Base-by-base conservation (phyloP, 2,888 invertebrate species). In the Brachycybe producta region DNA sequence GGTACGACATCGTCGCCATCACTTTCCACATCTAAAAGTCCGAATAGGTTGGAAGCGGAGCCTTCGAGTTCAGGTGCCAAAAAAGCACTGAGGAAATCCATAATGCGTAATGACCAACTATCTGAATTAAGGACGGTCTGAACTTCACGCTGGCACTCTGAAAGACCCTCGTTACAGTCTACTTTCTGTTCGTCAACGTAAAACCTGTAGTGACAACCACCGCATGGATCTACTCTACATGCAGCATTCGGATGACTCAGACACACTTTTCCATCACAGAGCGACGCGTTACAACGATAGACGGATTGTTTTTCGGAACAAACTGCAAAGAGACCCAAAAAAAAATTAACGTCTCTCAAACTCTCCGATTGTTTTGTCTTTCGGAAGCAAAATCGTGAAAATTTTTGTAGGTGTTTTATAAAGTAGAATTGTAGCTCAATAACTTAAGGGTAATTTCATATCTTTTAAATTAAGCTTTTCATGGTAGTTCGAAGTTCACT, bases 141-240 rank as follows among this genome's bases (percentile, higher is more conserved):
- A 27, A 62, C 55, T 51, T 64, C 61, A 44, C 51, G 54, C 52
- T 63, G 63, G 49, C 65, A 65, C 44, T 59, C 40, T 3, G 56
- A 40, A 4, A 57, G 41, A n/a, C 52, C 59, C 52, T 56, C 49
- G 54, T 58, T 55, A 49, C 66, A 66, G 55, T 63, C 55, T 3
- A 66, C 61, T 38, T 54, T 17, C 57, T n/a, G 28, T 11, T 41
- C 35, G 23, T 32, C 58, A 46, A 61, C 59, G 28, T 58, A 63
- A 56, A 64, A 66, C 32, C 59, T 58, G 27, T 57, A 56, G 11
- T 56, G 55, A 52, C 66, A 66, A 2, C 65, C 63, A 13, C 63
- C 64, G 54, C 66, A 66, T 1, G 66, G 65, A 54, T 65, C 60
- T 17, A 66, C 58, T 15, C 62, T 58, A 47, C 66, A 66, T 23